These are phyloP conservation scores for Agriopis marginaria DNA, from an alignment of 2,888 invertebrate species.

Conservation along the genomic window DNA sequence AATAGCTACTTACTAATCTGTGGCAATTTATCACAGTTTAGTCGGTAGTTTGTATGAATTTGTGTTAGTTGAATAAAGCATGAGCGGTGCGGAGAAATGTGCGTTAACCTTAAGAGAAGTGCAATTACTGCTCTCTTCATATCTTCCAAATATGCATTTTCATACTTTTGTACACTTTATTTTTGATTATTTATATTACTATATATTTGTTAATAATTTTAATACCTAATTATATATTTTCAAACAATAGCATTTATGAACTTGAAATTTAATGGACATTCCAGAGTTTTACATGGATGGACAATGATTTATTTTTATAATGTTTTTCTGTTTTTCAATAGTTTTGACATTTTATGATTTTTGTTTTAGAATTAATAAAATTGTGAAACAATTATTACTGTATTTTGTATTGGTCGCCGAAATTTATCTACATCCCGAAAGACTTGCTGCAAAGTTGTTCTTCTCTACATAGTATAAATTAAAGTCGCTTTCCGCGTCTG, in stretches of 20 bases:
- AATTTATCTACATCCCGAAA: neutral
- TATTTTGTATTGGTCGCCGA: neutral
- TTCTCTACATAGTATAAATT: too few relatives aligned
- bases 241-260: constrained; percentile 42
- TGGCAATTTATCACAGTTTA: too few relatives aligned
- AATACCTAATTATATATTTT: neutral
- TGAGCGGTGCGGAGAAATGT: too few relatives aligned
- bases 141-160: constrained; percentile 40
- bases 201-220: constrained; percentile 2
- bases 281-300: constrained; percentile 38
- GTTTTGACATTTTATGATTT: constrained; percentile 40
- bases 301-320: constrained; percentile 39
- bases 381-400: constrained; percentile 32
- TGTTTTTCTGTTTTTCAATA: constrained; percentile 31
- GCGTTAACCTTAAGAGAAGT: constrained; percentile 3
- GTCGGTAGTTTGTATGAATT: too few relatives aligned
- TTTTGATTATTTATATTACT: constrained; percentile 10
- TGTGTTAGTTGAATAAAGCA: too few relatives aligned
- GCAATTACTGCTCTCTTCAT: constrained; percentile 19
- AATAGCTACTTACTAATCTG: too few relatives aligned
- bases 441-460: too few relatives aligned
- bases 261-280: constrained; percentile 40
- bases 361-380: constrained; percentile 45
- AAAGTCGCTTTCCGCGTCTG: too few relatives aligned
- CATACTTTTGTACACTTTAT: constrained; percentile 17